Percentiles rank a stretch among this genome's conserved stretches.
Evolutionary conservation across 2,113 vertebrate genomes (phyloP).

Genomic region (Gallinago media): DNA sequence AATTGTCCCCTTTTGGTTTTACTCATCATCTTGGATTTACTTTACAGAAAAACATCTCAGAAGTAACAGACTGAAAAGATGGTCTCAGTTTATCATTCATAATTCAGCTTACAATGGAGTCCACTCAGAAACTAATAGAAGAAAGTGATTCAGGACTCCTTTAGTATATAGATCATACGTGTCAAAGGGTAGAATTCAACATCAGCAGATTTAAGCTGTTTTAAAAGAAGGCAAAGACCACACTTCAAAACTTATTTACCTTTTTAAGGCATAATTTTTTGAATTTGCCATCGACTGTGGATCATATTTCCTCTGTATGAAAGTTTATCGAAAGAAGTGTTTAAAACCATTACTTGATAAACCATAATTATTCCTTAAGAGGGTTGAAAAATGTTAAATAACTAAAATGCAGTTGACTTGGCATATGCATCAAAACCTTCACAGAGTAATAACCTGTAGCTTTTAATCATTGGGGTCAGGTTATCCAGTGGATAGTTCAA

Average conservation of each 20-base stretch:
- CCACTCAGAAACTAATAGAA: not conserved
- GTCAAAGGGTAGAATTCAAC: not conserved
- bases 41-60: not conserved
- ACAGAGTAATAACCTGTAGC: not conserved
- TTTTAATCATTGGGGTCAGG: not conserved
- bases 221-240: not conserved
- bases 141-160: not conserved
- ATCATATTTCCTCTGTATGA: not conserved
- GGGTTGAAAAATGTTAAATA: not conserved
- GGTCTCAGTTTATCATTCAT: not conserved
- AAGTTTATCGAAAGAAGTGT: not conserved
- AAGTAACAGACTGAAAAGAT: not conserved
- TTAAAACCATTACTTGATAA: not conserved
- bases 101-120: fast-evolving
- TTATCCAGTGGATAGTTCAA: not conserved
- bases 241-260: not conserved
- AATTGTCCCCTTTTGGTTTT: not conserved
- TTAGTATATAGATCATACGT: not conserved
- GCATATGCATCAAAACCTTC: not conserved
- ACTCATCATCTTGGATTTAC: not conserved
- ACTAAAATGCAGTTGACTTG: not conserved
- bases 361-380: not conserved
- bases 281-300: not conserved
- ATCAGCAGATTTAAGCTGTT: not conserved
- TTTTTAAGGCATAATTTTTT: not conserved